Evolutionary conservation across 1,140 invertebrate species (phyloP).

Genomic region (Schlechtendalia chinensis): DNA sequence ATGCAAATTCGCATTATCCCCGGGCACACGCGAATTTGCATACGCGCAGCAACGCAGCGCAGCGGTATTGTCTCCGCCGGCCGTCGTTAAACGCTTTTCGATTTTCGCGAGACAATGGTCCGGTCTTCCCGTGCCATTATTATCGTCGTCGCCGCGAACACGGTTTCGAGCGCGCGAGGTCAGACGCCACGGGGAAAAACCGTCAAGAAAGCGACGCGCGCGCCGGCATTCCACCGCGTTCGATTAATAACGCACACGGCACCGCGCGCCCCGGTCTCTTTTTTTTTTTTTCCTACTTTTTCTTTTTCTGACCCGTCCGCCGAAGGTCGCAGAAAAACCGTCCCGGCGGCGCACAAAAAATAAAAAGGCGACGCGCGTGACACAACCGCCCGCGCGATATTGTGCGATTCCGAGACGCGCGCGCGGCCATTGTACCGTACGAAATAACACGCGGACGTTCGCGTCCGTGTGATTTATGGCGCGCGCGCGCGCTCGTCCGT

Average conservation of each 20-base stretch:
- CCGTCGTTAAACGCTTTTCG: conserved; percentile 33
- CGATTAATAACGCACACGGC: conserved; percentile 13
- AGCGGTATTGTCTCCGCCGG: conserved; percentile 43
- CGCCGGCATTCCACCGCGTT: too few species aligned
- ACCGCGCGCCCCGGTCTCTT: too few species aligned
- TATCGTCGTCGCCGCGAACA: neutral
- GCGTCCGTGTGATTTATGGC: conserved; percentile 34
- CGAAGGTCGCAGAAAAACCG: too few species aligned
- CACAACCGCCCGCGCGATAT: conserved; percentile 3
- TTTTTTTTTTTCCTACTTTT: too few species aligned
- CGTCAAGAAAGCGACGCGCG: neutral
- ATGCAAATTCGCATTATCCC: conserved; percentile 41
- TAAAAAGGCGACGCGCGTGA: neutral
- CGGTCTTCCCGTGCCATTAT: neutral
- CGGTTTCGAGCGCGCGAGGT: too few species aligned
- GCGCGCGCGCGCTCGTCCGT: neutral
- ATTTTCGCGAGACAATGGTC: conserved; percentile 36
- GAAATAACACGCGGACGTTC: neutral
- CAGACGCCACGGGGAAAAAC: neutral
- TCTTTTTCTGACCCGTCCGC: too few species aligned
- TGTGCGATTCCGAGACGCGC: conserved; percentile 29
- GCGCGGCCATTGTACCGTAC: conserved; percentile 9
- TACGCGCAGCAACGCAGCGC: too few species aligned
- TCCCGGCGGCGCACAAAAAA: too few species aligned
- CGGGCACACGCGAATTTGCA: neutral